phyloP scores from a whole-genome alignment of 2,888 invertebrate genomes.

The Hoplodrina blanda region DNA sequence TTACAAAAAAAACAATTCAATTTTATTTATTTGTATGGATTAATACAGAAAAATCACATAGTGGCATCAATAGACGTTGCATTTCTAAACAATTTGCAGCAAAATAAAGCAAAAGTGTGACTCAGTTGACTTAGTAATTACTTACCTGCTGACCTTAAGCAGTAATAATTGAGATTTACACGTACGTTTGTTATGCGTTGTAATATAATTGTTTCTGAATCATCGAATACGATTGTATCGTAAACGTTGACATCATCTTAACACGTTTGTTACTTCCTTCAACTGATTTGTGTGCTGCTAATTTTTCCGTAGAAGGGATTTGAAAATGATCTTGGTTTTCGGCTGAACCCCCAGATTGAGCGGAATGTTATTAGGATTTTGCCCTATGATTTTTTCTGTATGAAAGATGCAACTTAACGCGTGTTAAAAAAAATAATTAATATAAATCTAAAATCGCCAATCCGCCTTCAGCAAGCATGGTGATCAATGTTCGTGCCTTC shows the following conservation, averaged over 20 bases:
- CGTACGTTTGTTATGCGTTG: conserved; percentile 34
- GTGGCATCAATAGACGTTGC: conserved; percentile 5
- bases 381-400: too few relatives aligned
- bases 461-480: too few relatives aligned
- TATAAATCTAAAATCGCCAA: too few relatives aligned
- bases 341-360: background rate
- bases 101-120: conserved; percentile 38
- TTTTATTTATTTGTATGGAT: background rate
- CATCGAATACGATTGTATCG: conserved; percentile 43
- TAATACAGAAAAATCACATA: background rate
- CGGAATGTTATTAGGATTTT: background rate
- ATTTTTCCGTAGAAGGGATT: background rate
- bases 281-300: conserved; percentile 15
- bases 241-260: conserved; percentile 46
- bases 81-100: conserved; percentile 15
- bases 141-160: conserved; percentile 54
- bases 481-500: too few relatives aligned
- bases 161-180: conserved; percentile 44
- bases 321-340: too few relatives aligned
- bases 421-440: too few relatives aligned
- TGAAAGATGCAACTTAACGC: too few relatives aligned
- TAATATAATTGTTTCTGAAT: conserved; percentile 46
- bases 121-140: conserved; percentile 32
- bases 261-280: conserved; percentile 15
- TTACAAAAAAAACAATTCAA: too few relatives aligned